Evolutionary conservation across 2,113 vertebrate genomes (phyloP).

Genomic region (Brachyistius frenatus): DNA sequence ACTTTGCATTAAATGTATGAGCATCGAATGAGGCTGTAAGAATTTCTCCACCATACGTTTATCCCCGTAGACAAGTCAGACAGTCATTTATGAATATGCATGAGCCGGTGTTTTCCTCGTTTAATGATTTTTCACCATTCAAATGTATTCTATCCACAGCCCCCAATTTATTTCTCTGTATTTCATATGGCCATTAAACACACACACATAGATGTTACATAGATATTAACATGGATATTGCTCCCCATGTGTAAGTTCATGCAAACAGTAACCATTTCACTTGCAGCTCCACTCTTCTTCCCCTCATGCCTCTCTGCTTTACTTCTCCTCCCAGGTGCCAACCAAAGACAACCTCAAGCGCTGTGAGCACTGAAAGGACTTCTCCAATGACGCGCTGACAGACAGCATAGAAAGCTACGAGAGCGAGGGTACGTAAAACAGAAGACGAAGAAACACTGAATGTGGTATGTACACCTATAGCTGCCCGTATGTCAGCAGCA

Average conservation of each 20-base stretch:
- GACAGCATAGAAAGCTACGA: constrained; percentile 51
- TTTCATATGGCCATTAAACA: constrained; percentile 50
- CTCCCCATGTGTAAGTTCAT: constrained; percentile 43
- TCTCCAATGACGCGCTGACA: constrained; percentile 65
- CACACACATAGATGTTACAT: constrained; percentile 16
- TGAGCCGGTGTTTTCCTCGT: constrained; percentile 65
- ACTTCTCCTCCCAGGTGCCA: constrained; percentile 78
- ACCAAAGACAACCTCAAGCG: constrained; percentile 73
- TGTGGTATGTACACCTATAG: constrained; percentile 69
- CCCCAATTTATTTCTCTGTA: constrained; percentile 57
- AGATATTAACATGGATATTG: constrained; percentile 42
- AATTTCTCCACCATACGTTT: constrained; percentile 58
- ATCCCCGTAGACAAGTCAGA: constrained; percentile 70
- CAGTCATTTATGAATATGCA: constrained; percentile 75
- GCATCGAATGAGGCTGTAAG: constrained; percentile 37
- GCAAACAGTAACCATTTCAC: constrained; percentile 58
- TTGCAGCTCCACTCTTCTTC: constrained; percentile 38
- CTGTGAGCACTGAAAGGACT: constrained; percentile 71
- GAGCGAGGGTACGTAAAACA: constrained; percentile 53
- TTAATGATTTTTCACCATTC: constrained; percentile 73
- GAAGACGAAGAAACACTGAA: constrained; percentile 70
- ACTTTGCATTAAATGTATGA: constrained; percentile 68
- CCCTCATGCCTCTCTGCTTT: constrained; percentile 43
- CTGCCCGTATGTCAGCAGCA: constrained; percentile 13
- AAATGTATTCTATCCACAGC: constrained; percentile 68